These are phyloP conservation scores for Solen grandis DNA, from an alignment of 1,140 invertebrate genomes.

Conservation along the genomic window DNA sequence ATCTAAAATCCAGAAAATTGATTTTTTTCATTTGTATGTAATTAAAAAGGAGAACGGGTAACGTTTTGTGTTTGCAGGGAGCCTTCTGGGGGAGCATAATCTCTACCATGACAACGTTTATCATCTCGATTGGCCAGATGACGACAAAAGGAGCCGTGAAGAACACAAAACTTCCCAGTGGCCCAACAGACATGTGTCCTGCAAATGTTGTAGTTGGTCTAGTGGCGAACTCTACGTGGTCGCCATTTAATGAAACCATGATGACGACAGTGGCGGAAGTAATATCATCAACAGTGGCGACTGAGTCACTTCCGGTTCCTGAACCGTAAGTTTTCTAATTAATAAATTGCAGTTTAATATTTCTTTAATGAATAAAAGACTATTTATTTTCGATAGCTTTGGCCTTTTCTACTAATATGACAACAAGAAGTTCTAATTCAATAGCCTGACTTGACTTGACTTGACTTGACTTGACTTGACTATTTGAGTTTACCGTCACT, in stretches of 20 bases:
- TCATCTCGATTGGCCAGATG: conserved; percentile 39
- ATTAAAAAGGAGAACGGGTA: neutral
- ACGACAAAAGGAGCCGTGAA: conserved; percentile 41
- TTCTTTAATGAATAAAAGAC: too few species aligned
- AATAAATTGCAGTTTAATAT: too few species aligned
- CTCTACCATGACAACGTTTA: conserved; percentile 2
- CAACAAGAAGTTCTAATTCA: too few species aligned
- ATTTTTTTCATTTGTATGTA: neutral
- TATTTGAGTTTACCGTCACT: too few species aligned
- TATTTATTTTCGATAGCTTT: too few species aligned
- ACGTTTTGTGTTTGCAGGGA: conserved; percentile 14
- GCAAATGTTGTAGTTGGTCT: neutral
- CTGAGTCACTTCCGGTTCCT: neutral
- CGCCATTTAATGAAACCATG: neutral
- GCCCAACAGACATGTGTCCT: conserved; percentile 29
- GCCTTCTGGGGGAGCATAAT: conserved; percentile 25
- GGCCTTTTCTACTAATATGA: too few species aligned
- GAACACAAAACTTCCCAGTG: conserved; percentile 27
- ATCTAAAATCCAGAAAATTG: neutral
- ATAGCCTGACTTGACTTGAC: too few species aligned
- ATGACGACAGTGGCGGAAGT: neutral
- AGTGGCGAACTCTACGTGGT: neutral
- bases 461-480: too few species aligned
- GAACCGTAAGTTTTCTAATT: neutral
- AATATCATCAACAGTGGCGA: neutral